Conservation (phyloP, 2,113 vertebrate genomes). For the Alouatta palliata region DNA sequence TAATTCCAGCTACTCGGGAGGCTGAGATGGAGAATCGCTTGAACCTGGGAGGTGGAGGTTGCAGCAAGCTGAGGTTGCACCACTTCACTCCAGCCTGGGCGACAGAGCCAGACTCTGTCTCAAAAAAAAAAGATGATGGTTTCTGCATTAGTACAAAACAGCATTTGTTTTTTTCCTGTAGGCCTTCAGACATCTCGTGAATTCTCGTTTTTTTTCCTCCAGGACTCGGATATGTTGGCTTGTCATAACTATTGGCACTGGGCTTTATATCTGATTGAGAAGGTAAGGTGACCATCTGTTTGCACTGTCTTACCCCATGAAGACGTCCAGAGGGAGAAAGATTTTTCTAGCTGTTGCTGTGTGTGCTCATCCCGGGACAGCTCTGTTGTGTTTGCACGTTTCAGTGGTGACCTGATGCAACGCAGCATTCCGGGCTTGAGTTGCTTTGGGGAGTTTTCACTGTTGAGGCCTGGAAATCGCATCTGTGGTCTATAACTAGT, state of each 20-base stretch:
- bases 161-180: fast-evolving
- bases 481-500: fast-evolving
- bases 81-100: too few species aligned
- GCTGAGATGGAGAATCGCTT: too few species aligned
- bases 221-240: conserved; percentile 92
- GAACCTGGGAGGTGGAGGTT: too few species aligned
- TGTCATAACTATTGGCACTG: conserved; percentile 99
- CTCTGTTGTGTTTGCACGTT: fast-evolving
- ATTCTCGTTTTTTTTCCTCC: not conserved
- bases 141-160: fast-evolving
- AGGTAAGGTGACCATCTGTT: conserved; percentile 85
- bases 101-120: too few species aligned
- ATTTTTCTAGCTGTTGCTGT: fast-evolving
- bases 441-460: fast-evolving
- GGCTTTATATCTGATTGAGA: conserved; percentile 94
- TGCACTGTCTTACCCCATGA: fast-evolving
- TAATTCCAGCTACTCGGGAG: too few species aligned
- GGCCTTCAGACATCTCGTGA: too few species aligned
- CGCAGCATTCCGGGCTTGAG: not conserved
- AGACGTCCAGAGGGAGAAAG: fast-evolving
- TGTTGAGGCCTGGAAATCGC: fast-evolving
- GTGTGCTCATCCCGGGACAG: fast-evolving
- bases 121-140: not conserved
- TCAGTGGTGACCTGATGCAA: fast-evolving
- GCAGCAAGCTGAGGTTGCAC: too few species aligned